phyloP scores from a whole-genome alignment of 1,140 invertebrate species.

The Trichonephila inaurata region DNA sequence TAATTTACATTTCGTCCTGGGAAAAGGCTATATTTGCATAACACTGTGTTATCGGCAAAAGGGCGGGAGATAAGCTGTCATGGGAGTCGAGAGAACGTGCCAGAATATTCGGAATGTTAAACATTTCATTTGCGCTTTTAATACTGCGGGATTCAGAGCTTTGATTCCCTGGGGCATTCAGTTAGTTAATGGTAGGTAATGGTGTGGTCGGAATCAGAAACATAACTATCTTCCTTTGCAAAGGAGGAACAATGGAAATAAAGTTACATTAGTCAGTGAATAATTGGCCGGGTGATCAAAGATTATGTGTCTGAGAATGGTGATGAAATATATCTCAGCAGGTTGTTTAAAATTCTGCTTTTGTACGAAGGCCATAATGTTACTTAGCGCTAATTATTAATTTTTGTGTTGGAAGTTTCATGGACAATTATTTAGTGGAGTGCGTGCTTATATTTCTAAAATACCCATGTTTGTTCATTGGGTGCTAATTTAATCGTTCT shows the following conservation, averaged over 20 bases:
- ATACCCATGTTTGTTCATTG: too few species aligned
- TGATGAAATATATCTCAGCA: too few species aligned
- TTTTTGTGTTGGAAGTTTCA: too few species aligned
- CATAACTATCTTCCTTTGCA: background rate
- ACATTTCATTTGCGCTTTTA: slow-evolving; percentile 45
- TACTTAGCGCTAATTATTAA: too few species aligned
- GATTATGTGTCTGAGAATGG: background rate
- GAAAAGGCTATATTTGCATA: slow-evolving; percentile 21
- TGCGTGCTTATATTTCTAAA: too few species aligned
- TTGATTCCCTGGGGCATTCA: background rate
- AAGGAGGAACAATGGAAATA: background rate
- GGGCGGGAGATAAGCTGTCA: slow-evolving; percentile 33
- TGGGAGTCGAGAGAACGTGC: background rate
- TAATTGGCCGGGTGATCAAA: background rate
- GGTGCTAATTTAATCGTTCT: too few species aligned
- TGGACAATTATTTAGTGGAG: too few species aligned
- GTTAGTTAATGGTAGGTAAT: background rate
- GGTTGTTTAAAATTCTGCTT: too few species aligned
- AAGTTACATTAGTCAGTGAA: background rate
- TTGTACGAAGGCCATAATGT: too few species aligned
- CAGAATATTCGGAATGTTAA: slow-evolving; percentile 31
- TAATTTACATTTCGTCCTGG: slow-evolving; percentile 37
- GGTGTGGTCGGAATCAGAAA: background rate
- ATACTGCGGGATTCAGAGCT: background rate
- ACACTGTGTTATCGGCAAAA: slow-evolving; percentile 31